phyloP scores from a whole-genome alignment of 2,888 invertebrate species.

The Carcina quercana region DNA sequence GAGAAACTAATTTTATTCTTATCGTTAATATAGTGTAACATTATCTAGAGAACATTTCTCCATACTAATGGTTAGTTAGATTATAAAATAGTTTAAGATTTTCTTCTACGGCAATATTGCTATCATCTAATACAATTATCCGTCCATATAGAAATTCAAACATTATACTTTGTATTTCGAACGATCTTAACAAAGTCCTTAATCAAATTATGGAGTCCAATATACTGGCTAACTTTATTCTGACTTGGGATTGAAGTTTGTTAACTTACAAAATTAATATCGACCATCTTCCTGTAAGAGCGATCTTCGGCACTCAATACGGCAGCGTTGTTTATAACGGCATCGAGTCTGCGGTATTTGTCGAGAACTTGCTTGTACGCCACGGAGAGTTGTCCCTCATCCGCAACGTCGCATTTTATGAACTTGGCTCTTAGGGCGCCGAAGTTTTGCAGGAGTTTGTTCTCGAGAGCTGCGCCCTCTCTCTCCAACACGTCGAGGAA shows the following conservation, averaged over 20 bases:
- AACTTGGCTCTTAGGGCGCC: conserved; percentile 61
- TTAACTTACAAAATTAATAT: conserved; percentile 32
- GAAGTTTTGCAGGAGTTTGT: conserved; percentile 45
- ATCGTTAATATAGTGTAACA: too few relatives aligned
- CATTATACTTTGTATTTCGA: too few relatives aligned
- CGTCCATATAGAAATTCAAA: too few relatives aligned
- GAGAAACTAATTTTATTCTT: too few relatives aligned
- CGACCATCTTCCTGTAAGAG: conserved; percentile 40
- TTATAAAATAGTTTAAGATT: too few relatives aligned
- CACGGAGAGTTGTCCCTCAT: conserved; percentile 39
- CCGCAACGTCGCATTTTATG: conserved; percentile 57
- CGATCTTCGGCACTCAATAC: conserved; percentile 35
- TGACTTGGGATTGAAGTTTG: conserved; percentile 7
- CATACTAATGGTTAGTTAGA: too few relatives aligned
- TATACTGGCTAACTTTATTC: conserved; percentile 4
- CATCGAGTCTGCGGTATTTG: conserved; percentile 53
- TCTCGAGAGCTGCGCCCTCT: conserved; percentile 46
- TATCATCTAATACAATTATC: too few relatives aligned
- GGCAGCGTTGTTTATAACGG: conserved; percentile 54
- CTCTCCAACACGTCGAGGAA: conserved; percentile 51
- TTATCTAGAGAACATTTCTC: too few relatives aligned
- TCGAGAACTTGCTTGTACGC: conserved; percentile 50
- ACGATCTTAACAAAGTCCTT: too few relatives aligned
- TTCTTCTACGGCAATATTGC: too few relatives aligned
- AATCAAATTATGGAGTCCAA: conserved; percentile 19